Conservation (phyloP, 2,797 vertebrate species). For the Syngnathus acus region DNA sequence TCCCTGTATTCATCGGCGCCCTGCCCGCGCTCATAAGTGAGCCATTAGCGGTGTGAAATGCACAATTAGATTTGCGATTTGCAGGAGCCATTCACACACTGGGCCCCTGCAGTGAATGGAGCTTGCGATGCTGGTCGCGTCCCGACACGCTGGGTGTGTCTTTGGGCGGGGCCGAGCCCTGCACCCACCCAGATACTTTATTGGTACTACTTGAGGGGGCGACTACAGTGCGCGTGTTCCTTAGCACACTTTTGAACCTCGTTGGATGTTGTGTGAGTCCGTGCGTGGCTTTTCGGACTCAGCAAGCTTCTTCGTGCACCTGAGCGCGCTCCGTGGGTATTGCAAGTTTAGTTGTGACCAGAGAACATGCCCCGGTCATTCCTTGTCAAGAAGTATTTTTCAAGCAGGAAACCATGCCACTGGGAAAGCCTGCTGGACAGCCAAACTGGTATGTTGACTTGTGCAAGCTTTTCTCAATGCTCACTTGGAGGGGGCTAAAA, state of each 20-base stretch:
- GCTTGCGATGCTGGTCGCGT: constrained; percentile 18
- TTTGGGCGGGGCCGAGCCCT: constrained; percentile 42
- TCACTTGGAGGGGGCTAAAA: not conserved
- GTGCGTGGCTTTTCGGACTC: not conserved
- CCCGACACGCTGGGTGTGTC: constrained; percentile 49
- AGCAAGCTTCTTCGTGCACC: not conserved
- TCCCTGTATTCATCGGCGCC: not conserved
- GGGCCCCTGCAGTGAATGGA: constrained; percentile 48
- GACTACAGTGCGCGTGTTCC: not conserved
- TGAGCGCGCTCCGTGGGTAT: constrained; percentile 3
- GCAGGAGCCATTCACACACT: constrained; percentile 24
- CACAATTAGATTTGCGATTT: constrained; percentile 25
- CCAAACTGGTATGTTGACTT: constrained; percentile 71
- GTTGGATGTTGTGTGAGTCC: not conserved
- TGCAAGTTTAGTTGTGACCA: not conserved
- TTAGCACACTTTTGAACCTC: not conserved
- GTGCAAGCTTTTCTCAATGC: not conserved
- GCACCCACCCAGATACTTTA: constrained; percentile 42
- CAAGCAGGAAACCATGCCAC: constrained; percentile 86
- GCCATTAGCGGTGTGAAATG: constrained; percentile 29
- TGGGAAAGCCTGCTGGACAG: constrained; percentile 78
- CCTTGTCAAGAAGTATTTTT: constrained; percentile 90
- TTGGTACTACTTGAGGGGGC: constrained; percentile 56
- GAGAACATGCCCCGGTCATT: constrained; percentile 88
- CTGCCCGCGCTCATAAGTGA: not conserved